These are phyloP conservation scores for Nycteola revayana DNA, from an alignment of 2,888 invertebrate species.

Conservation along the genomic window DNA sequence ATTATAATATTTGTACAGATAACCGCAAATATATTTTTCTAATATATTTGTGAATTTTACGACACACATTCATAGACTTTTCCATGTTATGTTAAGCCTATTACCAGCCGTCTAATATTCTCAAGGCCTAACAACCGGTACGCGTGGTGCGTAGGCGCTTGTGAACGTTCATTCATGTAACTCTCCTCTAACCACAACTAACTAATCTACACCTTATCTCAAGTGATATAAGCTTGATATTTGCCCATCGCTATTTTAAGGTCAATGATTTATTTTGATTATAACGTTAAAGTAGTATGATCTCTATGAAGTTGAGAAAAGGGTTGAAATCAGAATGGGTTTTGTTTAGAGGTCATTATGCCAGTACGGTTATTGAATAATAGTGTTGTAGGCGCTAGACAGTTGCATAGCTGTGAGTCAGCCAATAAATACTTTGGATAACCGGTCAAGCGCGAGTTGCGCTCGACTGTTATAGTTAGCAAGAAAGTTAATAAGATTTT, in stretches of 20 bases:
- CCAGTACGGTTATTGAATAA: conserved; percentile 39
- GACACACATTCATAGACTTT: too few relatives aligned
- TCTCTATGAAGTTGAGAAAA: not conserved
- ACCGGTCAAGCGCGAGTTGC: conserved; percentile 1
- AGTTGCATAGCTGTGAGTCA: conserved; percentile 44
- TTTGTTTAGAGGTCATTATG: conserved; percentile 27
- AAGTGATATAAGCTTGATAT: rapidly evolving
- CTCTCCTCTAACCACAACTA: conserved; percentile 10
- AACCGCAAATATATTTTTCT: too few relatives aligned
- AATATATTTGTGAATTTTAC: too few relatives aligned
- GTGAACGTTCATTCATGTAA: conserved; percentile 43
- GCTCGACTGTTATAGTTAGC: too few relatives aligned
- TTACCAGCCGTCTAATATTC: conserved; percentile 1
- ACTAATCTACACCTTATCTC: conserved; percentile 3
- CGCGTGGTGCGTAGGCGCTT: conserved; percentile 56
- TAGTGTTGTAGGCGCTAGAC: conserved; percentile 47
- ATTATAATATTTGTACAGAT: too few relatives aligned
- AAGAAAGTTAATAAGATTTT: too few relatives aligned
- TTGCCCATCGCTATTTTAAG: conserved; percentile 6
- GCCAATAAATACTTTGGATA: conserved; percentile 20
- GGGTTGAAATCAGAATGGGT: conserved; percentile 8
- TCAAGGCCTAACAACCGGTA: conserved; percentile 13
- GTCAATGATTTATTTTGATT: conserved; percentile 15
- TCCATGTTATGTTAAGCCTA: not conserved
- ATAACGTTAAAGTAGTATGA: not conserved